phyloP scores from a whole-genome alignment of 2,797 vertebrate species.

The Nyctibius grandis region DNA sequence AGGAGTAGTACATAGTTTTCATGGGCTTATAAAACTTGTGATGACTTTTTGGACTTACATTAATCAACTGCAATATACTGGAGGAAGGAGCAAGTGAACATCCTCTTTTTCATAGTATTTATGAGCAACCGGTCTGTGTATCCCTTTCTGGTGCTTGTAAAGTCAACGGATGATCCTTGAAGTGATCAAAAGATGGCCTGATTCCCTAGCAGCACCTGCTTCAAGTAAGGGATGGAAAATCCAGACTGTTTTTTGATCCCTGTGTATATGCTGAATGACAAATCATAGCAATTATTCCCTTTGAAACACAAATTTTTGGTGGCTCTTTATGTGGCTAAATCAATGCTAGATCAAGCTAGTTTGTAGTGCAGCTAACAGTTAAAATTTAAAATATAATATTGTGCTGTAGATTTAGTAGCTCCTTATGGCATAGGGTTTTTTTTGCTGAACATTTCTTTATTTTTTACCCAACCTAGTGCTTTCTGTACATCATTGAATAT shows the following conservation, averaged over 20 bases:
- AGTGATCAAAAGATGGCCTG: not conserved
- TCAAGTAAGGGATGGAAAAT: not conserved
- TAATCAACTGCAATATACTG: not conserved
- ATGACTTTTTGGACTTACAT: not conserved
- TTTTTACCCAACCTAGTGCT: not conserved
- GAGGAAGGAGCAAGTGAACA: not conserved
- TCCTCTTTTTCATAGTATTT: not conserved
- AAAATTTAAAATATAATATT: not conserved
- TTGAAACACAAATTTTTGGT: not conserved
- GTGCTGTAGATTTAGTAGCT: not conserved
- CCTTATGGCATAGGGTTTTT: fast-evolving
- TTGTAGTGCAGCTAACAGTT: not conserved
- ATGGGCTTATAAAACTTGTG: not conserved
- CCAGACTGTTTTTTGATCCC: not conserved
- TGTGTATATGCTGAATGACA: not conserved
- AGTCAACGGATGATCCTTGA: not conserved
- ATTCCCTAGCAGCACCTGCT: not conserved
- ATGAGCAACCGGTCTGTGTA: not conserved
- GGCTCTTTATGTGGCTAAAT: not conserved
- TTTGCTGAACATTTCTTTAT: not conserved
- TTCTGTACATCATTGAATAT: not conserved
- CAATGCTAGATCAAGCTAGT: not conserved
- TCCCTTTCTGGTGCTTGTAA: not conserved
- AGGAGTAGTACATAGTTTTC: not conserved
- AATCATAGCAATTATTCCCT: not conserved